phyloP scores from a whole-genome alignment of 2,888 invertebrate species.

The Aproaerema taeniolella region DNA sequence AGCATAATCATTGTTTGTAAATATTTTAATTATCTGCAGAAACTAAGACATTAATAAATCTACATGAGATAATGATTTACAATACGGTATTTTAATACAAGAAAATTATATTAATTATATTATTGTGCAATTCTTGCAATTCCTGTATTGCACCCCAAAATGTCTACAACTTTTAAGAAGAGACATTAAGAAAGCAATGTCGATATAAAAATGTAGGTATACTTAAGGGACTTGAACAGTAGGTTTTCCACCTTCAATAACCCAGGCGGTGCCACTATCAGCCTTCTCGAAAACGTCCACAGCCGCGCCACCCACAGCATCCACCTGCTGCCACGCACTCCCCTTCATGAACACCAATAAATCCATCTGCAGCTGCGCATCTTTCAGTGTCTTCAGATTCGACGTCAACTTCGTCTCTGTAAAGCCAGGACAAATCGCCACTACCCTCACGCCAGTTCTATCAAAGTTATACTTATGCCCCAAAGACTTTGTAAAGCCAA shows the following conservation, averaged over 20 bases:
- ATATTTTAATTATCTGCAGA: no score
- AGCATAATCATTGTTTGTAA: no score
- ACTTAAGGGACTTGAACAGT: slow-evolving; percentile 43
- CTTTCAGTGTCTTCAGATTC: slow-evolving; percentile 21
- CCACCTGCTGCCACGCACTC: slow-evolving; percentile 39
- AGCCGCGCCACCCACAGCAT: slow-evolving; percentile 39
- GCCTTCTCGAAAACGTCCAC: slow-evolving; percentile 48
- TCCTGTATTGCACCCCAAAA: no score
- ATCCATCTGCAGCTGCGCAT: slow-evolving; percentile 14
- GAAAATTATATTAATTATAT: no score
- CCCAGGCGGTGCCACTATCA: slow-evolving; percentile 72
- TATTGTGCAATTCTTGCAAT: no score
- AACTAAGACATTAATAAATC: no score
- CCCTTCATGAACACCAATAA: slow-evolving; percentile 22
- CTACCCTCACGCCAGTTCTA: slow-evolving; percentile 66
- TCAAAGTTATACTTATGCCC: slow-evolving; percentile 58
- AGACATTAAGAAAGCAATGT: no score
- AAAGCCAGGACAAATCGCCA: slow-evolving; percentile 74
- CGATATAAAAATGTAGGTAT: no score
- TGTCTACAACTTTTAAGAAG: no score
- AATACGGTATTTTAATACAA: no score
- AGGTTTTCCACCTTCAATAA: slow-evolving; percentile 58
- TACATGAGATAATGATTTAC: no score
- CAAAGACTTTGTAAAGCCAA: slow-evolving; percentile 69
- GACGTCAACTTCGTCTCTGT: slow-evolving; percentile 50